phyloP scores from a whole-genome alignment of 1,140 invertebrate genomes.

The Cotesia chilonis region DNA sequence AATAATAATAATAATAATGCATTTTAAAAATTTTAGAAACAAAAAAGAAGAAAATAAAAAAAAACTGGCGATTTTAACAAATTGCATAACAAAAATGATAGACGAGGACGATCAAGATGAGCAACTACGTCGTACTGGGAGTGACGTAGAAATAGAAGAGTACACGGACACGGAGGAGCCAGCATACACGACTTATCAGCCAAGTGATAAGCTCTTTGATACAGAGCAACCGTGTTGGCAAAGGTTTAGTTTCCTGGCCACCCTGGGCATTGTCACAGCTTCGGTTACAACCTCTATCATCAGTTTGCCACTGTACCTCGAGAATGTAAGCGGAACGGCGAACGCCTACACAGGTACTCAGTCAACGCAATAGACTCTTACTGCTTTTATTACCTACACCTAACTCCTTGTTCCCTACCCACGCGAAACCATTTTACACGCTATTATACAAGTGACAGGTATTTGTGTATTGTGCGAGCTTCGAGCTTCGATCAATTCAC shows the following conservation, averaged over 20 bases:
- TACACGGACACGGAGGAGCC: slow-evolving; percentile 60
- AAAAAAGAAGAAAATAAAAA: background rate
- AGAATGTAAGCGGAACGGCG: slow-evolving; percentile 54
- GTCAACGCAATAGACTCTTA: background rate
- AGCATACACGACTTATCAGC: slow-evolving; percentile 56
- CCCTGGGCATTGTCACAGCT: slow-evolving; percentile 47
- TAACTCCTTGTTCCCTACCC: background rate
- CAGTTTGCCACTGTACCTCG: slow-evolving; percentile 58
- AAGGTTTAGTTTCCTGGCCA: slow-evolving; percentile 56
- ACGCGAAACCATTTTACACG: too few relatives aligned
- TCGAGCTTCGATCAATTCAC: too few relatives aligned
- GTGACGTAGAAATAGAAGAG: slow-evolving; percentile 60
- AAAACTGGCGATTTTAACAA: slow-evolving; percentile 49
- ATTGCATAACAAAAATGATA: slow-evolving; percentile 53
- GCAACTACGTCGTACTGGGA: slow-evolving; percentile 58
- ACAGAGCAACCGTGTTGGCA: slow-evolving; percentile 57
- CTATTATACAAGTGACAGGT: too few relatives aligned
- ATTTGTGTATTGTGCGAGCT: too few relatives aligned
- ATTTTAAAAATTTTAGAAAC: background rate
- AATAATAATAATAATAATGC: background rate
- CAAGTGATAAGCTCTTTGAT: slow-evolving; percentile 58
- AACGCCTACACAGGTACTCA: slow-evolving; percentile 58
- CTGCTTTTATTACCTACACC: background rate
- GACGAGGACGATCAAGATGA: slow-evolving; percentile 59
- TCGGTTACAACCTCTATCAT: slow-evolving; percentile 56